A percentile compares a stretch with the other conserved stretches of the same genome.
These are phyloP conservation scores for Rhodeus uyekii DNA, from an alignment of 2,797 vertebrate species.

Conservation along the genomic window DNA sequence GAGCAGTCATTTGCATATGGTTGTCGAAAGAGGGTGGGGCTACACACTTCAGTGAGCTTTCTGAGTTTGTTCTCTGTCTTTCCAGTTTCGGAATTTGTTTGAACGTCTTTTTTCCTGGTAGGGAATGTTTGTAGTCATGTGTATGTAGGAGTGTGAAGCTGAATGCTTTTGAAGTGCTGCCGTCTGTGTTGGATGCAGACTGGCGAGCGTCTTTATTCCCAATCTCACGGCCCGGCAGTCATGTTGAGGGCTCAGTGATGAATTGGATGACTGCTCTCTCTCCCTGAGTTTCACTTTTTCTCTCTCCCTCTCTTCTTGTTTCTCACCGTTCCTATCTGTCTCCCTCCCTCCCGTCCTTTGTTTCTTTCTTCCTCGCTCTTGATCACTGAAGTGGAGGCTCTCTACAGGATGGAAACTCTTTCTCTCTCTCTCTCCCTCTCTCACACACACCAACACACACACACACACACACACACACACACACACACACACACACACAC, in stretches of 20 bases:
- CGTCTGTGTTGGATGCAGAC: conserved; percentile 49
- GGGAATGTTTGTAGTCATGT: conserved; percentile 30
- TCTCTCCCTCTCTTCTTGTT: conserved; percentile 23
- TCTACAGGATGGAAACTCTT: conserved; percentile 45
- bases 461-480: too few species aligned
- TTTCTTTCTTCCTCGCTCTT: conserved; percentile 44
- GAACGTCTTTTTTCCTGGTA: neutral
- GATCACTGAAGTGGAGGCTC: conserved; percentile 56
- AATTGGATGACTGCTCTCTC: conserved; percentile 50
- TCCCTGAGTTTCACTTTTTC: conserved; percentile 17
- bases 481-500: too few species aligned
- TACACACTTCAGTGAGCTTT: conserved; percentile 12
- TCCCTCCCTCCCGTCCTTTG: conserved; percentile 12
- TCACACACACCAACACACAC: too few species aligned
- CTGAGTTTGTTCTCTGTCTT: conserved; percentile 31
- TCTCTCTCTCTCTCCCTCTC: conserved; percentile 33
- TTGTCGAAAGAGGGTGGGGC: neutral
- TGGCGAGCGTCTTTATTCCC: conserved; percentile 61
- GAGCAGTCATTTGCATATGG: conserved; percentile 23
- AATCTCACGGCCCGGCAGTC: conserved; percentile 52
- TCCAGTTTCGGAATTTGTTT: conserved; percentile 19
- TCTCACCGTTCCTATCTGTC: conserved; percentile 40
- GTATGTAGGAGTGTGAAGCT: conserved; percentile 27
- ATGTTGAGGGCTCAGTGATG: conserved; percentile 48
- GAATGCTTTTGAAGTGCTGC: conserved; percentile 48